Conservation (phyloP, 2,797 vertebrate genomes). For the Anguilla marmorata region DNA sequence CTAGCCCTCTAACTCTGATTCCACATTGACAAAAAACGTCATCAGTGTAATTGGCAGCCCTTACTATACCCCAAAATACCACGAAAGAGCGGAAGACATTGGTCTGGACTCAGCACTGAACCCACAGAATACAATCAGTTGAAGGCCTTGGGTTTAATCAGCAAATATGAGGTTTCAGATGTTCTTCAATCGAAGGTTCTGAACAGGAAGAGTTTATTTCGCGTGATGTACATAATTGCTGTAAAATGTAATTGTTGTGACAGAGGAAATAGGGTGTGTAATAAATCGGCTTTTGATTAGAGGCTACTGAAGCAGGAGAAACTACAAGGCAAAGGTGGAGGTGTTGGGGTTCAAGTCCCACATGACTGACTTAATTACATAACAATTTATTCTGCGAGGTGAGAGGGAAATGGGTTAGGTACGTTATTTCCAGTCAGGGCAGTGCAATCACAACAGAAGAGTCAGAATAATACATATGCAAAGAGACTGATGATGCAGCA, state of each 20-base stretch:
- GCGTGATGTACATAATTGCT: background rate
- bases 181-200: background rate
- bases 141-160: background rate
- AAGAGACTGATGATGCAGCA: background rate
- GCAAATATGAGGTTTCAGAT: background rate
- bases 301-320: background rate
- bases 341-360: background rate
- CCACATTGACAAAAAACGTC: background rate
- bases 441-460: background rate
- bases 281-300: conserved; percentile 6
- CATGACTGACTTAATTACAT: background rate
- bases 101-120: background rate
- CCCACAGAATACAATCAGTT: background rate
- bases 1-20: background rate
- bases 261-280: background rate
- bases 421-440: background rate
- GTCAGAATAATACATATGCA: background rate
- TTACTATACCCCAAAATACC: background rate
- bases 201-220: background rate
- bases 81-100: background rate
- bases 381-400: background rate
- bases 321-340: background rate
- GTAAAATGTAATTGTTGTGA: background rate
- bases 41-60: background rate
- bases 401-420: background rate